Evolutionary conservation across 2,888 invertebrate species (phyloP), one percentile per base, ranked within the genome.

Genomic region (Celastrina argiolus): DNA sequence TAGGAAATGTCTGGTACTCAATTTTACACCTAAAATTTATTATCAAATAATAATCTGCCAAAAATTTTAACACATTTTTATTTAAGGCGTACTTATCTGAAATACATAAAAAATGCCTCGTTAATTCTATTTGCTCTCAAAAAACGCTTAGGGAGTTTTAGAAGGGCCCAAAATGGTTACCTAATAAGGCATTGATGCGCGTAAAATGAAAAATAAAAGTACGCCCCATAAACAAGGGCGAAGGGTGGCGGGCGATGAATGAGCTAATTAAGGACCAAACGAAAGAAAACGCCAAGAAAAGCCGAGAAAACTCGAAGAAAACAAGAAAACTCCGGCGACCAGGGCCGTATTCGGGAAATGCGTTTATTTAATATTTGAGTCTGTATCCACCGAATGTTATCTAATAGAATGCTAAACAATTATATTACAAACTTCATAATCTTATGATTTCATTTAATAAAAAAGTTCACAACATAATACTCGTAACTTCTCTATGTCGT

Each of bases 211-310:
- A 85, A 85, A 87, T 87, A 88, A 87, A 88, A 88, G 86, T 87
- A 82, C 81, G 85, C 85, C 82, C 89, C 85, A 88, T 89, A 89
- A 88, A 90, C 86, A 89, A 84, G 84, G 79, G 81, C 81, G 70
- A 69, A 74, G 73, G 71, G 75, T 75, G 71, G 72, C 70, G 73
- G 78, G 73, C 77, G 73, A 80, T 90, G 90, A 91, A 91, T 91
- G 88, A 88, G 88, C 89, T 91, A 91, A 91, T 91, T 91, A 91
- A 85, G 90, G 81, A 77, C 77, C 82, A 81, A 84, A 85, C 87
- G 87, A 88, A 91, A 90, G 89, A 89, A 90, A 89, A 85, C 83
- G 86, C 81, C 80, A 84, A 89, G 90, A 88, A 89, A 89, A 88
- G 88, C 83, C 75, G 80, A 84, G 89, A 90, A 90, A 90, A 89